Conservation (phyloP, 2,113 vertebrate species). For the Excalfactoria chinensis region DNA sequence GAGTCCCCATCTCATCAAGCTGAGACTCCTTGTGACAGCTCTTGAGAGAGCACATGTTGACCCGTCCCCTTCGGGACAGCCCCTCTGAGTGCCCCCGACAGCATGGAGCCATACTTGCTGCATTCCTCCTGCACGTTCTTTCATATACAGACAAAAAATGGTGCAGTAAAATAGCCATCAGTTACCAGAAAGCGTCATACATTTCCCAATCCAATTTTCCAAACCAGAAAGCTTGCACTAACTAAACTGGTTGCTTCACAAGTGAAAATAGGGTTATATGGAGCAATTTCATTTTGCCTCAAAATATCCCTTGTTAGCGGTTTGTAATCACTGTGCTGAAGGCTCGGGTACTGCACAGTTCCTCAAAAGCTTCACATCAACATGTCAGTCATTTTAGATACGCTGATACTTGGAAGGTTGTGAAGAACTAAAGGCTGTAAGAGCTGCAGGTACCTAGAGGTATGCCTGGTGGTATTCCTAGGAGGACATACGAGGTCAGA, state of each 20-base stretch:
- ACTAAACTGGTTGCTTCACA: neutral
- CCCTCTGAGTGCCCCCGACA: neutral
- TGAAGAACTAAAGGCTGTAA: neutral
- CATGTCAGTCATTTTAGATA: neutral
- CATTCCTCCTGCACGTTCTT: neutral
- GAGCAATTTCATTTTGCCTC: neutral
- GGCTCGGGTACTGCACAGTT: neutral
- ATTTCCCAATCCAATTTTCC: neutral
- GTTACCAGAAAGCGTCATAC: neutral
- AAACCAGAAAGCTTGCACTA: neutral
- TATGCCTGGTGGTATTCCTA: neutral
- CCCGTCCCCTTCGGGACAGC: rapidly evolving
- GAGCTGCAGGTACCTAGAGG: neutral
- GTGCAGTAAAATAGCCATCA: neutral
- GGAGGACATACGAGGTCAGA: neutral
- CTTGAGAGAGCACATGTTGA: neutral
- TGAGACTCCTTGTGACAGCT: neutral
- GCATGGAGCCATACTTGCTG: rapidly evolving
- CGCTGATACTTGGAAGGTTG: neutral
- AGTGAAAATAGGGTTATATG: neutral
- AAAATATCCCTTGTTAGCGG: neutral
- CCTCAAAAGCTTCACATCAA: neutral
- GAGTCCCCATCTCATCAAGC: neutral
- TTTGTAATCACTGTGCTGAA: neutral
- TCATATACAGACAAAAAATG: neutral